Evolutionary conservation across 2,797 vertebrate species (phyloP).

Genomic region (Sandelia bainsii): DNA sequence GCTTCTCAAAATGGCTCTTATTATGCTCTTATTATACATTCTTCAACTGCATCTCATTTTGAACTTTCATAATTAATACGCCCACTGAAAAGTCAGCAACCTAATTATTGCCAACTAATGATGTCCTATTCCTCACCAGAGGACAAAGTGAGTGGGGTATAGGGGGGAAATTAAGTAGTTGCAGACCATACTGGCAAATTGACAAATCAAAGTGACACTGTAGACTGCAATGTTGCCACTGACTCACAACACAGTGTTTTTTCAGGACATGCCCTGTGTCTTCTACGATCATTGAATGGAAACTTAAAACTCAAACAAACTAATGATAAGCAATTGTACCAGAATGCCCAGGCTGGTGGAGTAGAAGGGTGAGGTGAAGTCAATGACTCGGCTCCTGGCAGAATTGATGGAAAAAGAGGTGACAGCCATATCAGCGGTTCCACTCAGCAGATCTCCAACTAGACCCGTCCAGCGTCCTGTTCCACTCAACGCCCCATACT

Average conservation of each 20-base stretch:
- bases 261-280: conserved; percentile 5
- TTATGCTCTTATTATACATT: conserved; percentile 56
- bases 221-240: conserved; percentile 11
- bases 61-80: conserved; percentile 64
- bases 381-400: conserved; percentile 91
- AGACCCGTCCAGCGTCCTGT: conserved; percentile 91
- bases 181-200: conserved; percentile 29
- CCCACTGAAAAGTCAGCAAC: conserved; percentile 40
- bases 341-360: conserved; percentile 97
- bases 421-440: conserved; percentile 93
- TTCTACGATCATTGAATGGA: conserved; percentile 34
- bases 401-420: conserved; percentile 98
- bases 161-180: conserved; percentile 44
- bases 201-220: conserved; percentile 51
- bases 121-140: conserved; percentile 38
- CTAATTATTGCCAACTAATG: conserved; percentile 66
- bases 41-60: conserved; percentile 49
- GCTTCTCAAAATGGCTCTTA: conserved; percentile 35
- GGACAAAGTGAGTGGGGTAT: conserved; percentile 30
- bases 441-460: conserved; percentile 92
- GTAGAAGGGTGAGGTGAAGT: conserved; percentile 98
- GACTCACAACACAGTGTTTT: conserved; percentile 24
- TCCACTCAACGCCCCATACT: conserved; percentile 90
- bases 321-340: conserved; percentile 70
- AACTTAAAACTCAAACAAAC: conserved; percentile 19